Evolutionary conservation across 1,140 invertebrate species (phyloP).

Genomic region (Eumaeus atala): DNA sequence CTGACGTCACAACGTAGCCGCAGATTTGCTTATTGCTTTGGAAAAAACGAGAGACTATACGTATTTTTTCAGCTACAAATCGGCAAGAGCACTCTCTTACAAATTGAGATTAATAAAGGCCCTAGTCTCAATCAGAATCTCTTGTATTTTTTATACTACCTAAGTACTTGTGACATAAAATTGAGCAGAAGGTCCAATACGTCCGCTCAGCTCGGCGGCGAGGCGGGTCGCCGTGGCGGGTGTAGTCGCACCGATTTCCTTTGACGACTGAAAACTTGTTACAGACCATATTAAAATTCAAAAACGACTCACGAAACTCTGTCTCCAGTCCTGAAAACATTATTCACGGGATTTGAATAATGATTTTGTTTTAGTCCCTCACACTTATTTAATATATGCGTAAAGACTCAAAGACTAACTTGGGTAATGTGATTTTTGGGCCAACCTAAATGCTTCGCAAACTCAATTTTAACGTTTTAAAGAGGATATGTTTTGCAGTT

Average conservation of each 20-base stretch:
- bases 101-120: no score
- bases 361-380: conserved; percentile 66
- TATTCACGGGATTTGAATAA: conserved; percentile 71
- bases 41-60: no score
- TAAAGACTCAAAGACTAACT: conserved; percentile 51
- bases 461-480: conserved; percentile 48
- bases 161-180: no score
- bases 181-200: not conserved
- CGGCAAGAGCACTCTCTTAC: no score
- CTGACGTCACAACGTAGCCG: no score
- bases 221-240: conserved; percentile 13
- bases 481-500: not conserved
- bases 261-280: conserved; percentile 72
- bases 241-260: conserved; percentile 56
- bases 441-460: conserved; percentile 60
- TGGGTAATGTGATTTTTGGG: conserved; percentile 64
- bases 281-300: conserved; percentile 71
- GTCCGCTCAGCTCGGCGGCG: conserved; percentile 35
- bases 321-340: conserved; percentile 68
- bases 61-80: no score
- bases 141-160: no score
- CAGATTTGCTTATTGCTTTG: no score
- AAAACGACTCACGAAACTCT: conserved; percentile 66
- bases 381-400: conserved; percentile 65
- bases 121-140: no score